These are phyloP conservation scores for Drosophila emarginata DNA, from an alignment of 2,888 invertebrate species.

Conservation along the genomic window DNA sequence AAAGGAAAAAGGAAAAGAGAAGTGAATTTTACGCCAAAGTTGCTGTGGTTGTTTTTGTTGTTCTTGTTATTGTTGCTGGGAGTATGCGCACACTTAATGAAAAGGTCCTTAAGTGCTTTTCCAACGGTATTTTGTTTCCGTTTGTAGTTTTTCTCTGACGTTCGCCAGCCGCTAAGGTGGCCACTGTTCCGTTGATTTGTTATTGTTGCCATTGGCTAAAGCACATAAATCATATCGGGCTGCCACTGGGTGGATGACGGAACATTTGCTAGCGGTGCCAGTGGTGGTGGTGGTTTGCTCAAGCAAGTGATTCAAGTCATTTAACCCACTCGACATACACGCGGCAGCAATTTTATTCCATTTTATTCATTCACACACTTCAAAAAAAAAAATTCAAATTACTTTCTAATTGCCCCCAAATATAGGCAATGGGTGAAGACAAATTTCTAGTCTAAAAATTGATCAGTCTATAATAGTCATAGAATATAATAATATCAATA, in stretches of 20 bases:
- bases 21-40: constrained; percentile 64
- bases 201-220: constrained; percentile 66
- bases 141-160: constrained; percentile 69
- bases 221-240: constrained; percentile 75
- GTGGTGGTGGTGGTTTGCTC: constrained; percentile 19
- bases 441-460: too few relatives aligned
- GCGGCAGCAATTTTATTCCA: constrained; percentile 20
- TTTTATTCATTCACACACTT: neutral
- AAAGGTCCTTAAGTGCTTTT: constrained; percentile 80
- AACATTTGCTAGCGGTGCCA: constrained; percentile 51
- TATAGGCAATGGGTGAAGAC: constrained; percentile 67
- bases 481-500: too few relatives aligned
- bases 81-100: constrained; percentile 70
- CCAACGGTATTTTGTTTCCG: constrained; percentile 81
- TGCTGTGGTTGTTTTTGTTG: too few relatives aligned
- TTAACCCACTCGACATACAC: constrained; percentile 72
- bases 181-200: constrained; percentile 65
- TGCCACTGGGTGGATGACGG: neutral
- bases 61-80: constrained; percentile 6
- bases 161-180: constrained; percentile 18
- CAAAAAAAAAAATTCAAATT: constrained; percentile 54
- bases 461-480: too few relatives aligned
- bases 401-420: constrained; percentile 77
- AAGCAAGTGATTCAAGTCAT: constrained; percentile 80
- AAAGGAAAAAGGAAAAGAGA: neutral